phyloP scores from a whole-genome alignment of 2,113 vertebrate species.

The Callorhinus ursinus region DNA sequence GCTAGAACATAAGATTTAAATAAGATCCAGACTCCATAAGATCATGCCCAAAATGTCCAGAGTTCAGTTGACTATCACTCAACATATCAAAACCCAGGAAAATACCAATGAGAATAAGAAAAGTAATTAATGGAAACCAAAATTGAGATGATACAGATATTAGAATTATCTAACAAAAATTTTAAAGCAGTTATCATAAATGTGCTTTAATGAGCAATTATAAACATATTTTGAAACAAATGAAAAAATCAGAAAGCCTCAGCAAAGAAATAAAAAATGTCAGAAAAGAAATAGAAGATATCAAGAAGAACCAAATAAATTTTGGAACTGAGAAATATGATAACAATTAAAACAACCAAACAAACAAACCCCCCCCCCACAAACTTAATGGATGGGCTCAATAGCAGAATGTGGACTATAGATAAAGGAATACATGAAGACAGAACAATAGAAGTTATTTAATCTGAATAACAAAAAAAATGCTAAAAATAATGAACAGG shows the following conservation, averaged over 20 bases:
- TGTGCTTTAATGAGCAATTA: not conserved
- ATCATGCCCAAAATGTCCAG: not conserved
- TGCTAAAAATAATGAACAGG: not conserved
- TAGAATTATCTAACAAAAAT: not conserved
- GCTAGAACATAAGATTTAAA: not conserved
- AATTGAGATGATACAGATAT: not conserved
- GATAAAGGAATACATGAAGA: not conserved
- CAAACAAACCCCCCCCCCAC: not conserved
- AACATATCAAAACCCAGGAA: not conserved
- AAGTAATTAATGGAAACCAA: not conserved
- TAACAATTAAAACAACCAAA: not conserved
- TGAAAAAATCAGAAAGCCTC: not conserved
- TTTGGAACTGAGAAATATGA: constrained; percentile 23
- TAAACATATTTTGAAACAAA: not conserved
- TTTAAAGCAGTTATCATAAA: not conserved
- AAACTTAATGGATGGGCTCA: not conserved
- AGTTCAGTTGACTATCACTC: not conserved
- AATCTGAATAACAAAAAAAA: not conserved
- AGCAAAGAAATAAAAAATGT: constrained; percentile 1
- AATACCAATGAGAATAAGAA: not conserved
- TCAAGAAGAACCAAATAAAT: not conserved
- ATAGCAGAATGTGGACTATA: not conserved
- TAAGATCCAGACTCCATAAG: not conserved
- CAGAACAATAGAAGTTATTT: not conserved
- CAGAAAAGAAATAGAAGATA: not conserved